Conservation (phyloP, 2,888 invertebrate species). For the Clitarchus hookeri region DNA sequence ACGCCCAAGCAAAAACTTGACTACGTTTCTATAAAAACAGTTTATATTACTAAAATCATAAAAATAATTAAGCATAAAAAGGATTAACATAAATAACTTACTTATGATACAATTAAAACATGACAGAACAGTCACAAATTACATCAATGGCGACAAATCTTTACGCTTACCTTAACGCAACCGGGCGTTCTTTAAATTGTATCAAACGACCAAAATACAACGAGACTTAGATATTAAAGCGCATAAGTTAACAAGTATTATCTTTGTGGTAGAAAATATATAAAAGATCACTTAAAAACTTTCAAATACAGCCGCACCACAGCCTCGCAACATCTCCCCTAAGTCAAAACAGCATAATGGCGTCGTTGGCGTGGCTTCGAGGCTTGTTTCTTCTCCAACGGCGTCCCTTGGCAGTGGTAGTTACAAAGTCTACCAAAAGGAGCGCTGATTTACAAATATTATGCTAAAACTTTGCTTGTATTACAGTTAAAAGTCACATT, state of each 20-base stretch:
- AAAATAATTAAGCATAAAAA: too few relatives aligned
- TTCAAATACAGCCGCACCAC: neutral
- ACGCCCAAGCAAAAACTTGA: too few relatives aligned
- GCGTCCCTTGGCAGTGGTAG: neutral
- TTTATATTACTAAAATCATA: too few relatives aligned
- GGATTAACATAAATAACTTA: too few relatives aligned
- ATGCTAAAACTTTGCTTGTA: neutral
- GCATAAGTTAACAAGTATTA: neutral
- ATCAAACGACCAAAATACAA: neutral
- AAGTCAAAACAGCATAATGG: neutral
- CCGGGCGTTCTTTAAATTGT: neutral
- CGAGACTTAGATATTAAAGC: conserved; percentile 11
- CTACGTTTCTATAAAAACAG: too few relatives aligned
- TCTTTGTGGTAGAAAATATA: neutral
- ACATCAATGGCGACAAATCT: neutral
- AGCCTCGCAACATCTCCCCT: neutral
- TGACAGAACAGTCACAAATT: too few relatives aligned
- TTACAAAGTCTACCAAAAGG: neutral
- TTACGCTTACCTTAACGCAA: neutral
- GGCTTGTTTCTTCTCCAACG: neutral
- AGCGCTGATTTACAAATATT: neutral
- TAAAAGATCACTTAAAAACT: neutral
- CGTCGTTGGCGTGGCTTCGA: conserved; percentile 3
- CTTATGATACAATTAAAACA: too few relatives aligned
- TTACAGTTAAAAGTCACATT: neutral